Base-by-base conservation (phyloP, 2,797 vertebrate genomes). In the Enteromius viviparus region DNA sequence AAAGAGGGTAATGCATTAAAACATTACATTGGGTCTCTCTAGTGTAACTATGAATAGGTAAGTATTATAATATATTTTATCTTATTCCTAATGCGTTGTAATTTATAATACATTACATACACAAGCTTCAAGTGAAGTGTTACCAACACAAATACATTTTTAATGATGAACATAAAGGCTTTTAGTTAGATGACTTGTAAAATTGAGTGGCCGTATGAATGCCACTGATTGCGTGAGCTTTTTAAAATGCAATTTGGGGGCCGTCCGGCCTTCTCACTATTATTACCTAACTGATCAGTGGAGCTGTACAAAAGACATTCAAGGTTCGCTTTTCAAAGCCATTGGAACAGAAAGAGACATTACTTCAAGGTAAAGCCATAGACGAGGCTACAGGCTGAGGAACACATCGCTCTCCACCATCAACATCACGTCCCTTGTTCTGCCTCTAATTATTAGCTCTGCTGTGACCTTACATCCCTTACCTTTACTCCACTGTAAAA, bases 221-320 rank as follows among this genome's bases (percentile, higher is more conserved):
- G 78, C 84, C 83, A 85, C 81, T 81, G 87, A 87, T 82, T 85
- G 84, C 71, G 40, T 55, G 82, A 85, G 76, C 66, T 69, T 64
- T 89, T 85, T 80, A 81, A 87, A 88, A 90, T 80, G 66, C 75
- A 89, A 87, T 87, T 60, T 85, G 77, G 76, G 68, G 80, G 53
- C 64, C 9, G 65, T 72, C 37, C 60, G 84, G 84, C 65, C 62
- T 70, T 65, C 78, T 37, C 78, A 17, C 62, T 82, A 45, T 90
- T 83, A 87, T 91, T 90, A 91, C 92, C 81, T 77, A 87, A 85
- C 85, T 91, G 89, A 89, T 86, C 91, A 85, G 80, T 82, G 64
- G 76, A 89, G 89, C 86, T 80, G 82, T 81, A 83, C 86, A 86
- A 87, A 89, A 91, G 88, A 86, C 89, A 89, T 85, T 85, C 79